Evolutionary conservation across 2,888 invertebrate genomes (phyloP).

Genomic region (Cepaea hortensis): DNA sequence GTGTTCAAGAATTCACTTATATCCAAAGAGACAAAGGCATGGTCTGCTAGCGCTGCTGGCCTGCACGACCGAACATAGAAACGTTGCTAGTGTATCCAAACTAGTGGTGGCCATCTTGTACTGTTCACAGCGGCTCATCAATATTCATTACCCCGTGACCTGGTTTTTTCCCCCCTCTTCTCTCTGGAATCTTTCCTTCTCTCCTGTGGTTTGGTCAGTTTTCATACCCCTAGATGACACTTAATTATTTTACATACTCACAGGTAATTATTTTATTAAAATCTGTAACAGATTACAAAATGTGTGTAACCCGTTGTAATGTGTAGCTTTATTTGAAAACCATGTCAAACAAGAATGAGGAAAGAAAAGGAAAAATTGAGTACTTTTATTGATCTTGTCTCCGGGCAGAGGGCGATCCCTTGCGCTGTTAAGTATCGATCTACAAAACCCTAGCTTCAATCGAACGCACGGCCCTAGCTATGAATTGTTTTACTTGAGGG

Average conservation of each 20-base stretch:
- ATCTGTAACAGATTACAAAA: not conserved
- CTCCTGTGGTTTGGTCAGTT: not conserved
- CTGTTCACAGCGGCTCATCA: constrained; percentile 17
- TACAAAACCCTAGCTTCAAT: not conserved
- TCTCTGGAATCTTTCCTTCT: not conserved
- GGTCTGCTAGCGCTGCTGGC: not conserved
- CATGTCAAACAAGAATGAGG: not conserved
- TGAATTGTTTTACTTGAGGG: constrained; percentile 3
- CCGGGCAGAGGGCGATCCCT: constrained; percentile 11
- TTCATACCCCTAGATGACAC: not conserved
- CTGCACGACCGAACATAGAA: not conserved
- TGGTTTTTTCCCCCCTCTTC: not conserved
- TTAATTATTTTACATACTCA: not conserved
- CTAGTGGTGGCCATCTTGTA: constrained; percentile 20
- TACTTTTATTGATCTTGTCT: constrained; percentile 18
- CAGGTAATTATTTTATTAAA: not conserved
- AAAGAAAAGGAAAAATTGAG: not conserved
- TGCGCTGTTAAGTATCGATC: constrained; percentile 21
- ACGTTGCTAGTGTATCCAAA: constrained; percentile 9
- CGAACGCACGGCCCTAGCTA: not conserved
- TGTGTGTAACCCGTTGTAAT: too few relatives aligned
- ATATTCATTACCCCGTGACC: constrained; percentile 30
- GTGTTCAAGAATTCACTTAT: not conserved
- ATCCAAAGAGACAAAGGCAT: not conserved
- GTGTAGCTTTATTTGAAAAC: not conserved